Conservation (phyloP, 1,140 invertebrate species). For the Dendrolimus kikuchii region DNA sequence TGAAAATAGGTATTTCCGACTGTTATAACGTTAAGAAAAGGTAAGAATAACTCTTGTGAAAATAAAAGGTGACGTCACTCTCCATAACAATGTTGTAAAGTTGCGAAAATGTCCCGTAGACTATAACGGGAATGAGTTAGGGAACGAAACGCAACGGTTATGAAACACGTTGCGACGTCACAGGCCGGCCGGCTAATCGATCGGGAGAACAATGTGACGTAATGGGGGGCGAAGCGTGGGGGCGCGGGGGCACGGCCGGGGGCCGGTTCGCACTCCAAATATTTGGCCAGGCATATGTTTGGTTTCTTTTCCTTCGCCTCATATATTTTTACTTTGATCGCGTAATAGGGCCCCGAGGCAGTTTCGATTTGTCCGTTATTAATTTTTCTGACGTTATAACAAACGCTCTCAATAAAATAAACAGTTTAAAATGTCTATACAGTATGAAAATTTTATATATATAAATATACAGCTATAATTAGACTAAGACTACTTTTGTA, state of each 20-base stretch:
- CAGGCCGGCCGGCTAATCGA: constrained; percentile 58
- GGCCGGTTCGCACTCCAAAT: constrained; percentile 46
- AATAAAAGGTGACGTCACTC: constrained; percentile 9
- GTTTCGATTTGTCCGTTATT: constrained; percentile 53
- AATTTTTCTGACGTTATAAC: constrained; percentile 37
- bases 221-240: constrained; percentile 32
- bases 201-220: constrained; percentile 63
- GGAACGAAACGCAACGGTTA: constrained; percentile 38
- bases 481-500: too few relatives aligned
- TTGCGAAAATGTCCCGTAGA: constrained; percentile 11
- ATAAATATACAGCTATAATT: too few relatives aligned
- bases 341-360: constrained; percentile 51
- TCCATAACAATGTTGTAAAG: neutral
- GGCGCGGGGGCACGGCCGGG: constrained; percentile 18
- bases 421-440: neutral
- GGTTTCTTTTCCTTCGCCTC: constrained; percentile 66
- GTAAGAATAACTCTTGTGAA: too few relatives aligned
- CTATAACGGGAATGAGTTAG: constrained; percentile 16
- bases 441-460: too few relatives aligned
- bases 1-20: too few relatives aligned
- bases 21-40: too few relatives aligned
- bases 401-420: constrained; percentile 13
- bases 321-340: constrained; percentile 66
- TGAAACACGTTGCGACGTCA: constrained; percentile 45
- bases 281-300: constrained; percentile 65